Percentiles rank a stretch among this genome's conserved stretches.
Evolutionary conservation across 2,797 vertebrate genomes (phyloP).

Genomic region (Anableps anableps): DNA sequence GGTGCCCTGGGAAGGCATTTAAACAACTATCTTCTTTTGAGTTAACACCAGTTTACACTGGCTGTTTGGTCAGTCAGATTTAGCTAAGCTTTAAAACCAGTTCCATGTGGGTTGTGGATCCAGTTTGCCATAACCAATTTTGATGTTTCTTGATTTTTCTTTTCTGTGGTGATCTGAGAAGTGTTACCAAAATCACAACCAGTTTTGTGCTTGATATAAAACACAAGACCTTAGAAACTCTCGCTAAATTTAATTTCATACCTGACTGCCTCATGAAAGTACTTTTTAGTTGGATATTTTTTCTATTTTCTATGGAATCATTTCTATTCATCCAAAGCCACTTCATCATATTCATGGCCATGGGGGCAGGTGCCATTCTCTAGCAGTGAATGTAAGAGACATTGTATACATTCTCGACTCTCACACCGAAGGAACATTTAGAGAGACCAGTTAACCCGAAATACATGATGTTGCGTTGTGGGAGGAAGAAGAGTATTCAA

Average conservation of each 20-base stretch:
- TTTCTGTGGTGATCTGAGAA: background rate
- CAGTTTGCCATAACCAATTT: background rate
- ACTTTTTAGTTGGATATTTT: background rate
- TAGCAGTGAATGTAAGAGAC: background rate
- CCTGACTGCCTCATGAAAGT: background rate
- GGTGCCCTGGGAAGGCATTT: background rate
- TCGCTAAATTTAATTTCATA: background rate
- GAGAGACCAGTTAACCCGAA: background rate
- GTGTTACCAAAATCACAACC: background rate
- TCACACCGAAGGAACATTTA: background rate
- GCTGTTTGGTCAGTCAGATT: background rate
- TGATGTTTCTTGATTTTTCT: background rate
- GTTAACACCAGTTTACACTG: background rate
- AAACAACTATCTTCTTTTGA: background rate
- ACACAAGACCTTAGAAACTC: background rate
- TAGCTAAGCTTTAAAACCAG: background rate
- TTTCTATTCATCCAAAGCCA: slow-evolving; percentile 7
- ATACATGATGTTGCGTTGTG: background rate
- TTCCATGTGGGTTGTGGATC: background rate
- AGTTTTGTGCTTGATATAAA: background rate
- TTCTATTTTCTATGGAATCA: background rate
- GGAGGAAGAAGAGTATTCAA: background rate
- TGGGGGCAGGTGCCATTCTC: background rate
- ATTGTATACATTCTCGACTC: background rate
- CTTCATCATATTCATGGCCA: slow-evolving; percentile 26